Conservation (phyloP, 2,113 vertebrate species). For the Eurypyga helias region DNA sequence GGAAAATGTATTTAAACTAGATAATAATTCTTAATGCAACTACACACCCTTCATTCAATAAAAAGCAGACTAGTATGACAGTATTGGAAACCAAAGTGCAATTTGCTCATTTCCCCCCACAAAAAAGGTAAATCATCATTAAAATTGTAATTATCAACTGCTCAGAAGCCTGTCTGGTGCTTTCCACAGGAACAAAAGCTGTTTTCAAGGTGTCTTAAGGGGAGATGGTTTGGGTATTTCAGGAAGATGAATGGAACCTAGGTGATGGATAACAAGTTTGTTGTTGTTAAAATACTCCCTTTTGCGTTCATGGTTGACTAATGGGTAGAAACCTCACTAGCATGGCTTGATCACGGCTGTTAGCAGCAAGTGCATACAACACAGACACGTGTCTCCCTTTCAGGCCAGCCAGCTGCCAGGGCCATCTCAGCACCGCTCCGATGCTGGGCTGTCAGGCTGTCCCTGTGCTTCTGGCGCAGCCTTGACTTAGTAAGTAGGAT, state of each 20-base stretch:
- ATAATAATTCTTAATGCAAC: constrained; percentile 43
- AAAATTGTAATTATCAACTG: neutral
- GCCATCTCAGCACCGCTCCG: neutral
- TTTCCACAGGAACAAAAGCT: neutral
- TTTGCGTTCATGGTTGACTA: neutral
- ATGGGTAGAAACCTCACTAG: neutral
- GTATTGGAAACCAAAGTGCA: neutral
- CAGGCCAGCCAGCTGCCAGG: neutral
- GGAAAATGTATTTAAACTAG: constrained; percentile 28
- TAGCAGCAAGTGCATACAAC: neutral
- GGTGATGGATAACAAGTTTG: neutral
- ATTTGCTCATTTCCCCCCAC: neutral
- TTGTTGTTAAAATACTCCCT: neutral
- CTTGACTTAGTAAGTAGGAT: neutral
- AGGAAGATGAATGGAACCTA: neutral
- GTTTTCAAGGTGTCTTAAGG: neutral
- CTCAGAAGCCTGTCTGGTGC: neutral
- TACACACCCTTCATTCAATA: neutral
- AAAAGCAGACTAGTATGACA: neutral
- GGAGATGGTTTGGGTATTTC: neutral
- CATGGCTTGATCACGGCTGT: neutral
- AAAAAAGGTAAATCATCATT: neutral
- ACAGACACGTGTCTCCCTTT: neutral
- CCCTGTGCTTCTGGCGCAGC: neutral
- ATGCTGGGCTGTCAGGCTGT: neutral